Evolutionary conservation across 2,888 invertebrate species (phyloP), one percentile per base, ranked within the genome.

Genomic region (Nezara viridula): DNA sequence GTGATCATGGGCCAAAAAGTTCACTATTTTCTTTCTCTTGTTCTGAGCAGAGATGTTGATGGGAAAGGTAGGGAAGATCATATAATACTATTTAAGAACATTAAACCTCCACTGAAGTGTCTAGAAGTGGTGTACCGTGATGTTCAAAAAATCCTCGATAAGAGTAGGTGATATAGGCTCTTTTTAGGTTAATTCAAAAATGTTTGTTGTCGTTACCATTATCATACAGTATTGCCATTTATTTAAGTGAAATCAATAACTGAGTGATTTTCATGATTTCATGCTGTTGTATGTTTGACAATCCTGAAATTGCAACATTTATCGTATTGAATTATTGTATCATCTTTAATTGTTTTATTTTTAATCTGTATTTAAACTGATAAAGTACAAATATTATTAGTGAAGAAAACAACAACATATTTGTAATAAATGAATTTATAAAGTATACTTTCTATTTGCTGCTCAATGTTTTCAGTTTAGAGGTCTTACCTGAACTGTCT

Each of bases 81-180:
- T 47, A 66, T 88, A n/a, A 88, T 88, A 44, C 47, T 88, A 27
- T 88, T 88, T 24, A 88, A 66, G 40, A 73, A 73, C 40, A 88
- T 44, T 49, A 66, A 66, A 21, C 88, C 88, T 14, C 88, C 66
- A 14, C 66, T 88, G 9, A 88, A 88, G 55, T 60, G 60, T 44
- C 27, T 88, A 24, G 88, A 88, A 73, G 27, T 88, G 44, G 44
- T 88, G 27, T 88, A 88, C 88, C 55, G 88, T 24, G 88, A 88
- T 66, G n/a, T 88, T 16, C 88, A 88, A 44, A 40, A 47, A 73
- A 88, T 88, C 27, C 66, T 88, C n/a, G 88, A 88, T 32, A 88
- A 73, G 21, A 73, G 73, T 73, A 88, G 88, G 32, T 88, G 88
- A 88, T 81, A 81, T 44, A 40, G 44, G 81, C 12, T 81, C 12